These are phyloP conservation scores for Neomonachus schauinslandi DNA, from an alignment of 2,113 vertebrate species.

Conservation along the genomic window DNA sequence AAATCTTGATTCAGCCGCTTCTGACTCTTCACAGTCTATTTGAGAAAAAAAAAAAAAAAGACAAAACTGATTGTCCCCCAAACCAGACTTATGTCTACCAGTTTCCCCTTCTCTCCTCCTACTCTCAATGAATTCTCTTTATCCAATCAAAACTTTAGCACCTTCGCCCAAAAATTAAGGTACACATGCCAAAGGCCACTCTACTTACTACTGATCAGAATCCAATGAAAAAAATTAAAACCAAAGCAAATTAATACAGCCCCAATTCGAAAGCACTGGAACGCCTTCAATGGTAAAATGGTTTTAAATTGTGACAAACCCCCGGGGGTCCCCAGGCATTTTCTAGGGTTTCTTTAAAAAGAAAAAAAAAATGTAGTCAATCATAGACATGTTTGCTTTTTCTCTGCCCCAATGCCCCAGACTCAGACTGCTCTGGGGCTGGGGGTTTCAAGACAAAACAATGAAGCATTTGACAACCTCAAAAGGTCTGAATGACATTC, in stretches of 20 bases:
- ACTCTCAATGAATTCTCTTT: background rate
- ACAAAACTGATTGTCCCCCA: background rate
- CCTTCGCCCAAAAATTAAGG: background rate
- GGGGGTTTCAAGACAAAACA: constrained; percentile 62
- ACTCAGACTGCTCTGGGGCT: constrained; percentile 36
- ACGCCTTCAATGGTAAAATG: background rate
- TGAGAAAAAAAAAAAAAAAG: background rate
- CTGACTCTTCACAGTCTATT: background rate
- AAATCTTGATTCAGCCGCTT: constrained; percentile 17
- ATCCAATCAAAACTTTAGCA: background rate
- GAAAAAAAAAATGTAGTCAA: constrained; percentile 39
- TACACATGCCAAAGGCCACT: background rate
- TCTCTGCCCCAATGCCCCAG: constrained; percentile 50
- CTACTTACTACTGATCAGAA: background rate
- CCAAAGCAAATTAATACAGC: constrained; percentile 46
- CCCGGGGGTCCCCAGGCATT: constrained; percentile 19
- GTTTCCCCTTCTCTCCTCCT: background rate
- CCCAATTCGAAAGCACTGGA: constrained; percentile 16
- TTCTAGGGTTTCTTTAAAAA: constrained; percentile 44
- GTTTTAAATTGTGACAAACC: constrained; percentile 62
- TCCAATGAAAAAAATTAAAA: background rate
- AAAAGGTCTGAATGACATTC: constrained; percentile 59
- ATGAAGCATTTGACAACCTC: constrained; percentile 57
- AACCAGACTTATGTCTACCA: background rate
- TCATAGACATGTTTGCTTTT: constrained; percentile 64